These are phyloP conservation scores for Eueides isabella DNA, from an alignment of 1,140 invertebrate genomes.

Conservation along the genomic window DNA sequence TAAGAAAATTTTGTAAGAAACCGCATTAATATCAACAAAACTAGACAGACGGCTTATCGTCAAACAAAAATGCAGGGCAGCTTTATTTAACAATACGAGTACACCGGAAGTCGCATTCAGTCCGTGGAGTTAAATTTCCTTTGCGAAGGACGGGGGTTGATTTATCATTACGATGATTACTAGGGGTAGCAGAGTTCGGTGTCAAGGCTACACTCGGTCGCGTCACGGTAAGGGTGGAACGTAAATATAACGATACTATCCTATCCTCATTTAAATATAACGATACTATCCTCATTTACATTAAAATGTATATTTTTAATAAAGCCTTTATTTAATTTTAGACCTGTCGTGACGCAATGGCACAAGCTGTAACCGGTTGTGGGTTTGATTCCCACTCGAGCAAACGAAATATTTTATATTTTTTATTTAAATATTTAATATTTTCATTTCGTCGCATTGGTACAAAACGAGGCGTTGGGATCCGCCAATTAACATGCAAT, in stretches of 20 bases:
- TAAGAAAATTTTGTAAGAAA: no score
- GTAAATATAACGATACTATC: background rate
- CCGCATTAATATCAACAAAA: background rate
- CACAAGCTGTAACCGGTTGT: no score
- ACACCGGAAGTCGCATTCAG: constrained; percentile 21
- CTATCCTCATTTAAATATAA: background rate
- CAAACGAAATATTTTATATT: no score
- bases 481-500: no score
- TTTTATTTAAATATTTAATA: no score
- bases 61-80: background rate
- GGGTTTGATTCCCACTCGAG: no score
- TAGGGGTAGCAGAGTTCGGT: background rate
- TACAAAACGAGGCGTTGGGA: no score
- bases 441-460: no score
- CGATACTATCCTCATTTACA: background rate
- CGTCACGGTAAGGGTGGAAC: background rate
- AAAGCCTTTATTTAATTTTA: no score
- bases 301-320: background rate
- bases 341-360: no score
- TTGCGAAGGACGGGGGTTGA: constrained; percentile 15
- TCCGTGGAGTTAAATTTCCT: constrained; percentile 14
- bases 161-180: constrained; percentile 30
- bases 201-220: background rate
- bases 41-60: background rate
- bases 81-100: background rate